Conservation (phyloP, 2,797 vertebrate species). For the Naso thynnoides region DNA sequence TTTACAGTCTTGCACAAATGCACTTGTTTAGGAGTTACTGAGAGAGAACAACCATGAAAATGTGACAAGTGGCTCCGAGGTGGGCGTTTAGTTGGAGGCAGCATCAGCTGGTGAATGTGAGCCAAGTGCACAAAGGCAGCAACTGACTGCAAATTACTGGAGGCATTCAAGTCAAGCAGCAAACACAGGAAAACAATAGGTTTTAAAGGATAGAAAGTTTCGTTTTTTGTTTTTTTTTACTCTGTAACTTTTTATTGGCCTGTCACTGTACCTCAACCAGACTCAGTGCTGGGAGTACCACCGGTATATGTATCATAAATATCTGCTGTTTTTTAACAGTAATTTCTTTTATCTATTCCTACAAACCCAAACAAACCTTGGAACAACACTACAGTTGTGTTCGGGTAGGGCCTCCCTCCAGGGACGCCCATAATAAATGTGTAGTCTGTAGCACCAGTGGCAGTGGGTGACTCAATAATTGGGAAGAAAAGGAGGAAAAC, state of each 20-base stretch:
- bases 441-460: slow-evolving; percentile 2
- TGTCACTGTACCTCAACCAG: neutral
- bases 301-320: neutral
- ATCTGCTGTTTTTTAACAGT: neutral
- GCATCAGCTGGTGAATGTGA: slow-evolving; percentile 35
- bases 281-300: neutral
- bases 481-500: no score
- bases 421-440: slow-evolving; percentile 10
- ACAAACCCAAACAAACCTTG: neutral
- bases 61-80: slow-evolving; percentile 64
- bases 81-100: slow-evolving; percentile 54
- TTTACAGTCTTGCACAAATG: slow-evolving; percentile 38
- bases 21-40: slow-evolving; percentile 57
- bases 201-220: neutral
- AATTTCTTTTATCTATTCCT: neutral
- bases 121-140: slow-evolving; percentile 37
- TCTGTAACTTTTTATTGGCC: neutral
- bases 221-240: neutral
- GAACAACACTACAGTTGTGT: neutral
- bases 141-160: slow-evolving; percentile 30
- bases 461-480: no score
- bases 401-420: slow-evolving; percentile 8
- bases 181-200: neutral
- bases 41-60: slow-evolving; percentile 49
- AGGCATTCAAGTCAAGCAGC: slow-evolving; percentile 26